A percentile compares a stretch with the other conserved stretches of the same genome.
Conservation (phyloP, 2,113 vertebrate genomes). For the Tupaia tana region DNA sequence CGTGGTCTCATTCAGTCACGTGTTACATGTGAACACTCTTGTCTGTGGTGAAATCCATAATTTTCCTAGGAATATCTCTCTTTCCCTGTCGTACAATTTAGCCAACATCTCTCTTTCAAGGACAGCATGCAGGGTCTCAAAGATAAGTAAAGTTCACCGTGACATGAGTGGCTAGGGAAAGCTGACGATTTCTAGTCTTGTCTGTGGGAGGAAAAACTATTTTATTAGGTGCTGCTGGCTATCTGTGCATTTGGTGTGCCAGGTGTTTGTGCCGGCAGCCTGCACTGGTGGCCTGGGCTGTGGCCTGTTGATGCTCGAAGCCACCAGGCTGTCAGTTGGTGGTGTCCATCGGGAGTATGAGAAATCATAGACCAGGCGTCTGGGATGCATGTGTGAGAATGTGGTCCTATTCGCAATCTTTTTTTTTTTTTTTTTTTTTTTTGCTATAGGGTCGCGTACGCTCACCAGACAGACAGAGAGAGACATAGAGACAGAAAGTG, state of each 20-base stretch:
- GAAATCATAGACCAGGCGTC: background rate
- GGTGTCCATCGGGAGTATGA: background rate
- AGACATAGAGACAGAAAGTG: no score
- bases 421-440: no score
- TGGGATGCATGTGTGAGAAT: background rate
- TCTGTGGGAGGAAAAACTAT: background rate
- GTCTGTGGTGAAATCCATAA: background rate
- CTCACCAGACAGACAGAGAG: no score
- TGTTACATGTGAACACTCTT: background rate
- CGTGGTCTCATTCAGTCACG: background rate
- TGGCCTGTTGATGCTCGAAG: background rate
- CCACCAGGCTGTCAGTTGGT: background rate
- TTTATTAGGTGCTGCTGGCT: background rate
- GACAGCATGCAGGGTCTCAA: background rate
- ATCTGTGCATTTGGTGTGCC: background rate
- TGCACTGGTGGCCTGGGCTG: background rate
- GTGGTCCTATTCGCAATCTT: background rate
- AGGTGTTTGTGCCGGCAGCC: no score
- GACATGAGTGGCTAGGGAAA: no score
- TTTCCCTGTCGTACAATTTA: background rate
- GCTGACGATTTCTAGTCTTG: background rate
- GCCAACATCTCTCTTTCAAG: background rate
- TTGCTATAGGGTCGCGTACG: no score
- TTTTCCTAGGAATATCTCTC: background rate
- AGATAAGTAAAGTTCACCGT: fast-evolving